Percentiles rank a stretch among this genome's conserved stretches.
Evolutionary conservation across 2,797 vertebrate species (phyloP).

Genomic region (Miichthys miiuy): DNA sequence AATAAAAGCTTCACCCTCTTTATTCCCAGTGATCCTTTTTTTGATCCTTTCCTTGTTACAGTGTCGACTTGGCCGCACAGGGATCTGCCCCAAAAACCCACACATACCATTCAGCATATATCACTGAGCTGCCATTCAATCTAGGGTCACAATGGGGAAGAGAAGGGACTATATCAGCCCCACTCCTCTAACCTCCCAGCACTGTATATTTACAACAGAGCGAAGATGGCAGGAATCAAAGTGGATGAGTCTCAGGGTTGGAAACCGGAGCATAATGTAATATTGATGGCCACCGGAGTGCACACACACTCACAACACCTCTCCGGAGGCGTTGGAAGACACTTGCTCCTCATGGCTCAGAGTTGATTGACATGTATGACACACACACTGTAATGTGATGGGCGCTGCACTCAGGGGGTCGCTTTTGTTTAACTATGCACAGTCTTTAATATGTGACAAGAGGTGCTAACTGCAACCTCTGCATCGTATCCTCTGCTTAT

Average conservation of each 20-base stretch:
- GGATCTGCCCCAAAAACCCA: conserved; percentile 60
- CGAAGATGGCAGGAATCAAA: conserved; percentile 72
- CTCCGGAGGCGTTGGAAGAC: conserved; percentile 67
- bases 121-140: conserved; percentile 70
- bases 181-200: conserved; percentile 61
- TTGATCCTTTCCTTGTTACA: conserved; percentile 52
- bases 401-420: conserved; percentile 53
- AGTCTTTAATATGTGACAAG: conserved; percentile 60
- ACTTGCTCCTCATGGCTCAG: conserved; percentile 54
- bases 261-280: conserved; percentile 76
- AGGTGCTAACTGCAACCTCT: conserved; percentile 54
- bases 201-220: conserved; percentile 38
- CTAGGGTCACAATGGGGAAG: conserved; percentile 56
- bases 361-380: conserved; percentile 74
- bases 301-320: conserved; percentile 40
- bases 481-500: conserved; percentile 62
- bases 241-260: conserved; percentile 67
- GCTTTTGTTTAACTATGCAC: conserved; percentile 78
- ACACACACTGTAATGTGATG: conserved; percentile 39
- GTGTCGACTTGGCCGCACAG: conserved; percentile 51
- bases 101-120: conserved; percentile 19
- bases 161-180: conserved; percentile 47
- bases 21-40: conserved; percentile 40
- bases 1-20: conserved; percentile 35
- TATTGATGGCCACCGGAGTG: conserved; percentile 79